A percentile compares a stretch with the other conserved stretches of the same genome.
Conservation (phyloP, 2,113 vertebrate species). For the Benitochromis conjunctus region DNA sequence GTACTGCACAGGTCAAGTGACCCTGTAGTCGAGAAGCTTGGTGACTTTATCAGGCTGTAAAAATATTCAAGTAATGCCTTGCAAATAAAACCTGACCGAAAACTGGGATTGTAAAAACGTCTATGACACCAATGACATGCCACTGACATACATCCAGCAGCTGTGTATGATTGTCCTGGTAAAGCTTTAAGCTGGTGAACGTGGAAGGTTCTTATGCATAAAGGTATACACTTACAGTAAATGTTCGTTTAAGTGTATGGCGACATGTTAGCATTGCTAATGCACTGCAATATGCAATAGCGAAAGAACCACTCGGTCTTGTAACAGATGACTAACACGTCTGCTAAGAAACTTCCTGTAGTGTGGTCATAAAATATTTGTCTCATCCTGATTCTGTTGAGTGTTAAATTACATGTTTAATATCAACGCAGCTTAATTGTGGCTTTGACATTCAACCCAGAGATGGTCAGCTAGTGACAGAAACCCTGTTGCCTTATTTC, state of each 20-base stretch:
- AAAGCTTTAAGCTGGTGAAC: neutral
- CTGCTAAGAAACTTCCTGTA: neutral
- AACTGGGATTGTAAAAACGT: neutral
- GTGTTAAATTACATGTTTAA: neutral
- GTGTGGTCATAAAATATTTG: neutral
- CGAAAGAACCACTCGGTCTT: neutral
- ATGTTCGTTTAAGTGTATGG: neutral
- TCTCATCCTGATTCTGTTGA: neutral
- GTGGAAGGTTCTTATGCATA: neutral
- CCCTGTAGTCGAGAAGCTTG: neutral
- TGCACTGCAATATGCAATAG: neutral
- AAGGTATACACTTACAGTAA: neutral
- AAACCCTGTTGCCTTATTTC: neutral
- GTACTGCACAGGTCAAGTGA: neutral
- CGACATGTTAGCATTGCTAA: neutral
- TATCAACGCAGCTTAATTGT: neutral
- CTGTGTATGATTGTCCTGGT: neutral
- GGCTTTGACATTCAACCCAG: neutral
- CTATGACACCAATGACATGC: conserved; percentile 1
- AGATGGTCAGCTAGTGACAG: neutral
- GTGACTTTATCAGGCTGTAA: neutral
- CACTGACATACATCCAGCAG: neutral
- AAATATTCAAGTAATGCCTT: conserved; percentile 46
- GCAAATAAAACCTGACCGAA: neutral
- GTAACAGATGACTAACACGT: neutral